phyloP scores from a whole-genome alignment of 2,797 vertebrate species.

The Streptopelia turtur region DNA sequence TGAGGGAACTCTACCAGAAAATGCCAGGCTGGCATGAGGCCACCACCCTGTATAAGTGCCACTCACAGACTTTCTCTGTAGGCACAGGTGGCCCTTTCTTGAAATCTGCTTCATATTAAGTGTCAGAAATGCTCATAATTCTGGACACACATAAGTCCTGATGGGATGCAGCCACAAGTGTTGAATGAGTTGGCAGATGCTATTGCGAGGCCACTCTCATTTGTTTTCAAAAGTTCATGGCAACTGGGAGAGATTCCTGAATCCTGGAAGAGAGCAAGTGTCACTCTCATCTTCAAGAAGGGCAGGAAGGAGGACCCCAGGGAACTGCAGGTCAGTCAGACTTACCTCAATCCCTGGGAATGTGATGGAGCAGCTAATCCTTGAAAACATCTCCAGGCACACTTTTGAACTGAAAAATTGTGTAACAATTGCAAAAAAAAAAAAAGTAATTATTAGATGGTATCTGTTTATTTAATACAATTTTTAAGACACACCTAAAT shows the following conservation, averaged over 20 bases:
- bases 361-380: background rate
- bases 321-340: background rate
- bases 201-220: background rate
- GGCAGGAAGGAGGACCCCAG: background rate
- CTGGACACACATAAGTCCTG: background rate
- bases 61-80: background rate
- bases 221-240: background rate
- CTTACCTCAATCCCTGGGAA: background rate
- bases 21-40: background rate
- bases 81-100: background rate
- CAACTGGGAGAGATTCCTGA: background rate
- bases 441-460: background rate
- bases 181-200: background rate
- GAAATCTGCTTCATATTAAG: background rate
- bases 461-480: background rate
- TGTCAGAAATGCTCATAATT: background rate
- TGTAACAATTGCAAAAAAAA: background rate
- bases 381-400: background rate
- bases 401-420: background rate
- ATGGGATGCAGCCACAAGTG: accelerated
- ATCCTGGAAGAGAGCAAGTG: background rate
- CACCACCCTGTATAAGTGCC: background rate
- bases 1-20: background rate
- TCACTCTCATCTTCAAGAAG: background rate
- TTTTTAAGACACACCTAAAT: background rate